A percentile compares a stretch with the other conserved stretches of the same genome.
These are phyloP conservation scores for Paracentrotus lividus DNA, from an alignment of 53 echinoderm and acorn worm species.

Conservation along the genomic window DNA sequence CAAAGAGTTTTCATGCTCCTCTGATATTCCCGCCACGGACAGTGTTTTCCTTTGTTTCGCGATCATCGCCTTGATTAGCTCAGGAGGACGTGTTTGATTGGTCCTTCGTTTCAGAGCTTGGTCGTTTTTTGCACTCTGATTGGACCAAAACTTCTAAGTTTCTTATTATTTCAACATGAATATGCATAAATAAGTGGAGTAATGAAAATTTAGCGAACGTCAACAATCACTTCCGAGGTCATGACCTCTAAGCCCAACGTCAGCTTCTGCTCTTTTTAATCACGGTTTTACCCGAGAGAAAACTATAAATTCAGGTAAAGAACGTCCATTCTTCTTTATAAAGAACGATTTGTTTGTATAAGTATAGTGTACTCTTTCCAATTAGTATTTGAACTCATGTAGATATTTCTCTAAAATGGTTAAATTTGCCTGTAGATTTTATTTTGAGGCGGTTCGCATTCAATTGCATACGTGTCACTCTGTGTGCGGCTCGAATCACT, in stretches of 20 bases:
- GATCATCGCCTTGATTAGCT: slow-evolving; percentile 46
- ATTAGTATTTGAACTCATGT: not conserved
- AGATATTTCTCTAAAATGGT: not conserved
- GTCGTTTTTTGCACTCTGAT: not conserved
- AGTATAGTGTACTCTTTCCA: not conserved
- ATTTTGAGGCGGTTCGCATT: not conserved
- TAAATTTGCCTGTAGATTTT: not conserved
- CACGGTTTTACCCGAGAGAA: not conserved
- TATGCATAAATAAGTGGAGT: slow-evolving; percentile 54
- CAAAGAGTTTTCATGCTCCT: slow-evolving; percentile 59
- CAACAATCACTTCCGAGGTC: not conserved
- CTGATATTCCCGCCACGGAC: slow-evolving; percentile 60
- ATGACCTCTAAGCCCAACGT: slow-evolving; percentile 11
- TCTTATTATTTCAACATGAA: not conserved
- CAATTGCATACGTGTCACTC: slow-evolving; percentile 46
- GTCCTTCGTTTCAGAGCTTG: not conserved
- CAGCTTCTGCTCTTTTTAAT: not conserved
- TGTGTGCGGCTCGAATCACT: not conserved
- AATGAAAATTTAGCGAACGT: not conserved
- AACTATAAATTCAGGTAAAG: slow-evolving; percentile 13
- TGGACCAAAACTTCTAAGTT: slow-evolving; percentile 20
- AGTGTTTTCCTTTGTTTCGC: slow-evolving; percentile 66
- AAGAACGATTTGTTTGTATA: not conserved
- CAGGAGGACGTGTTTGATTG: not conserved
- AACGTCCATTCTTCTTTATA: not conserved